These are phyloP conservation scores for Andrena hattorfiana DNA, from an alignment of 2,888 invertebrate species.

Conservation along the genomic window DNA sequence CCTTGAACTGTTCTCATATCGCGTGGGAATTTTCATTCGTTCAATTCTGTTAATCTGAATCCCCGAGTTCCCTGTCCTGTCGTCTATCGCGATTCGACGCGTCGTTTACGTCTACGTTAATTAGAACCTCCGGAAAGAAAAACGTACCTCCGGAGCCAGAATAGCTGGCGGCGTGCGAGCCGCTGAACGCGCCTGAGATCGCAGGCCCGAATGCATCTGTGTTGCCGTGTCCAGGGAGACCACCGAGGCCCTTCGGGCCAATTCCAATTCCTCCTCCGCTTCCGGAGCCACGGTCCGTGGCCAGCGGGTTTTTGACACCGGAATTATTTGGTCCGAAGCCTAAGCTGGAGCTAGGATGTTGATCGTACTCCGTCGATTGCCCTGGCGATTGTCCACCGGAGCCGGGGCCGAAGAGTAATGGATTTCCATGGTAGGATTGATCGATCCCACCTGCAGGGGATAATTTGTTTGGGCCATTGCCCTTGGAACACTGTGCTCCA, in stretches of 20 bases:
- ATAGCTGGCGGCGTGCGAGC: conserved; percentile 32
- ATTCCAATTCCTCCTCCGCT: conserved; percentile 48
- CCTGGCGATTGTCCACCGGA: background rate
- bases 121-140: too few species aligned
- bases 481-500: background rate
- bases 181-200: conserved; percentile 42
- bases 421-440: background rate
- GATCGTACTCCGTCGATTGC: background rate
- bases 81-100: conserved; percentile 10
- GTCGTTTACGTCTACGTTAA: background rate
- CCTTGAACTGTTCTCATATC: conserved; percentile 29
- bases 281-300: conserved; percentile 26
- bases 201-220: background rate
- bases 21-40: conserved; percentile 15
- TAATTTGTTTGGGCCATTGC: background rate
- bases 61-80: conserved; percentile 4
- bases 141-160: conserved; percentile 37
- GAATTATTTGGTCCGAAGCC: background rate
- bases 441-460: too few species aligned
- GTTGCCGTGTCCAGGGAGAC: background rate
- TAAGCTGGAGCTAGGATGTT: background rate
- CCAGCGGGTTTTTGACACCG: background rate
- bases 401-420: background rate
- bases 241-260: background rate
- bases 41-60: background rate